Conservation (phyloP, 2,888 invertebrate species). For the Pedicia rivosa region DNA sequence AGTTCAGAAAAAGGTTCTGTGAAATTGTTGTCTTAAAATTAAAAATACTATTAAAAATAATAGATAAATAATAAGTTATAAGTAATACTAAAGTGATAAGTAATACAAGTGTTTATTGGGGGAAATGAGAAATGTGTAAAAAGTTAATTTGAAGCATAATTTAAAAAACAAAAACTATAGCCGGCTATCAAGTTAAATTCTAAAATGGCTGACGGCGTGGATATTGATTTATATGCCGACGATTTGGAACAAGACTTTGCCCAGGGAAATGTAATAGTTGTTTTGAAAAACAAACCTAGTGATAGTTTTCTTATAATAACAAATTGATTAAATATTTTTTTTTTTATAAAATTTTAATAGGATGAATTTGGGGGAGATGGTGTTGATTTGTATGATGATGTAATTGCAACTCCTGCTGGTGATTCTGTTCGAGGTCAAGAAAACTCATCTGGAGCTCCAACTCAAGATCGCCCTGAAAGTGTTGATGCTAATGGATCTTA, state of each 20-base stretch:
- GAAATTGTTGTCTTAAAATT: too few species aligned
- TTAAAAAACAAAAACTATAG: too few species aligned
- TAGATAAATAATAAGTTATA: too few species aligned
- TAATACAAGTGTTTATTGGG: too few species aligned
- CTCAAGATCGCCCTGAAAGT: slow-evolving; percentile 36
- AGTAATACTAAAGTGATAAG: too few species aligned
- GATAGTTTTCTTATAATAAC: background rate
- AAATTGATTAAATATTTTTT: slow-evolving; percentile 1
- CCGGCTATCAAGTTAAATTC: too few species aligned
- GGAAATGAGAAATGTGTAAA: too few species aligned
- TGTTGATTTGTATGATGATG: slow-evolving; percentile 91
- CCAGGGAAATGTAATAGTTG: slow-evolving; percentile 45
- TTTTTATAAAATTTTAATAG: slow-evolving; percentile 14
- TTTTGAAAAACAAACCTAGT: too few species aligned
- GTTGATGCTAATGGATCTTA: slow-evolving; percentile 62
- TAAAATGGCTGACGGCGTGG: slow-evolving; percentile 89
- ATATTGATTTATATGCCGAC: slow-evolving; percentile 94
- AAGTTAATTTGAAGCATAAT: too few species aligned
- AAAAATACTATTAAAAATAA: too few species aligned
- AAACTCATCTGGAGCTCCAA: slow-evolving; percentile 39
- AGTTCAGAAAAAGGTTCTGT: too few species aligned
- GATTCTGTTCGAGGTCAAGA: slow-evolving; percentile 32
- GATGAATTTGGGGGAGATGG: slow-evolving; percentile 40
- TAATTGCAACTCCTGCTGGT: slow-evolving; percentile 61
- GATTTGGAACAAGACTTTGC: slow-evolving; percentile 92